Evolutionary conservation across 2,797 vertebrate species (phyloP), one percentile per base, ranked within the genome.

Genomic region (Catharus ustulatus): DNA sequence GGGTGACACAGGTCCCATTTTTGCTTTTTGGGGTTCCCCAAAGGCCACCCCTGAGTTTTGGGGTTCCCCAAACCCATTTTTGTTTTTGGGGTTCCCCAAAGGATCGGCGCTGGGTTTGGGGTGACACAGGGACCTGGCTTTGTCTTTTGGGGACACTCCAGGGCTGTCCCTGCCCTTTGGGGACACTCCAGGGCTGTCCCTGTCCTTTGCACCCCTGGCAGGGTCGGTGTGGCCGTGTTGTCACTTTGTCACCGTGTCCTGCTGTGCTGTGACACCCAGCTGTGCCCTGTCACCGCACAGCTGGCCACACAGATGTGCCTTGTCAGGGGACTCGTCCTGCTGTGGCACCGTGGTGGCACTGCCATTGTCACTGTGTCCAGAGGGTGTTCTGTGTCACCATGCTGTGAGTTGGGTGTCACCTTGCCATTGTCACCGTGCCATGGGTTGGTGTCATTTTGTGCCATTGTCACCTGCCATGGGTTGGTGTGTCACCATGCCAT

Each of bases 161-260:
- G 15, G 30, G 18, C 10, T 32, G 61, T n/a, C 38, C 71, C 21
- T 15, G 36, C 9, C 3, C 0, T 1, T 2, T 32, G 23, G 42
- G 34, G 83, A 38, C 72, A 38, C 19, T 0, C 2, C 1, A 4
- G 42, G 32, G 40, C 15, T 38, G 59, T 45, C 48, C 59, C 10
- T 27, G 69, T 4, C 0, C 12, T 4, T 36, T 4, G 69, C 76
- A 43, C 43, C 59, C n/a, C 26, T 38, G 3, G 64, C 0, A 2
- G 73, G 36, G 36, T 0, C 0, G 57, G 16, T 0, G 11, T 2
- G 1, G 42, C 4, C 7, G 3, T 2, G 32, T 1, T 17, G 55
- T 63, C 30, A 13, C 66, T 32, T 32, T 38, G 66, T 68, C 83
- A 13, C 82, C 40, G 38, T 1, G 55, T 15, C 40, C 40, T 6